Conservation (phyloP, 2,888 invertebrate species). For the Rhyacophila evoluta region DNA sequence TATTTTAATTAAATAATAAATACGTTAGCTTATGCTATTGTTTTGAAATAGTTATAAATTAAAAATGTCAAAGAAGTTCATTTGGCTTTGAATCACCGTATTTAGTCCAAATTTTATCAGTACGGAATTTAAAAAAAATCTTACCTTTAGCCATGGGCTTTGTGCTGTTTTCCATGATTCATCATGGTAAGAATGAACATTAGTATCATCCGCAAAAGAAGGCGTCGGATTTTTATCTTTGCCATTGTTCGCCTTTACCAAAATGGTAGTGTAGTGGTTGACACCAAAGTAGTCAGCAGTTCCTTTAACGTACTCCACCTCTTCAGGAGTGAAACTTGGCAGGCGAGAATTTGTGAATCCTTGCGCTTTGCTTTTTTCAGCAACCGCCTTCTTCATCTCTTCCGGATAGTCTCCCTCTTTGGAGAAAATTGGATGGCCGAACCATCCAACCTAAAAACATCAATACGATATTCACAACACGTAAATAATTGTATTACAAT, state of each 20-base stretch:
- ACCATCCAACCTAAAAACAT: conserved; percentile 65
- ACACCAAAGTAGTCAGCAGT: conserved; percentile 76
- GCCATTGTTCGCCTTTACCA: conserved; percentile 53
- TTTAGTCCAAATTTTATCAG: no score
- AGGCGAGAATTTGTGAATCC: conserved; percentile 66
- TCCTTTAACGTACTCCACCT: conserved; percentile 58
- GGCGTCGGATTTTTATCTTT: conserved; percentile 39
- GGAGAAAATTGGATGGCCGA: conserved; percentile 69
- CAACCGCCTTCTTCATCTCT: conserved; percentile 64
- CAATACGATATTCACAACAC: no score
- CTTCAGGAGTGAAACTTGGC: conserved; percentile 64
- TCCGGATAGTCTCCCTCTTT: conserved; percentile 66
- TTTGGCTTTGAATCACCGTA: no score
- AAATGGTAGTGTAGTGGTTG: conserved; percentile 71
- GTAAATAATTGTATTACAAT: no score
- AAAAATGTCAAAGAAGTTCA: no score
- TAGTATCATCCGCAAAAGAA: conserved; percentile 45
- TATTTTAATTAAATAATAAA: no score
- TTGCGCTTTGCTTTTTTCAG: conserved; percentile 64
- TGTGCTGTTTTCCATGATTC: conserved; percentile 35
- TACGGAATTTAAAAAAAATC: no score
- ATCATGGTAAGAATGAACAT: conserved; percentile 23
- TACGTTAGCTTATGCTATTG: no score
- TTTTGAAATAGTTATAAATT: no score
- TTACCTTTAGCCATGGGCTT: conserved; percentile 45